Conservation (phyloP, 2,888 invertebrate genomes). For the Rhamnusium bicolor region DNA sequence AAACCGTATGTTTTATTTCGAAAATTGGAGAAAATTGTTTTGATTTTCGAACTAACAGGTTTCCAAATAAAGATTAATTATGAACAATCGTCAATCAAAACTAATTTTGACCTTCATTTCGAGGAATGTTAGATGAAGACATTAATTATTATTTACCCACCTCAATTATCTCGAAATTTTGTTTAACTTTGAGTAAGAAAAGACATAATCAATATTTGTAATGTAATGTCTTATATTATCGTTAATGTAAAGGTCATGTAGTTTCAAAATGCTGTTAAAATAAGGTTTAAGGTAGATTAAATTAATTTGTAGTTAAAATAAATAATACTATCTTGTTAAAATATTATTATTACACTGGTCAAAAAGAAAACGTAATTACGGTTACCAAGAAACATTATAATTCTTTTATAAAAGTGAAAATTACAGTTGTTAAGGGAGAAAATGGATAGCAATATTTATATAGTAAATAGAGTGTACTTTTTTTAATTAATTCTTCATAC, state of each 20-base stretch:
- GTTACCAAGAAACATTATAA: not conserved
- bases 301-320: constrained; percentile 9
- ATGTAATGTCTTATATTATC: constrained; percentile 1
- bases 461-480: too few relatives aligned
- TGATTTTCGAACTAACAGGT: too few relatives aligned
- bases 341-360: constrained; percentile 7
- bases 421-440: not conserved
- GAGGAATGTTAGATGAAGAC: not conserved
- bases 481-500: too few relatives aligned
- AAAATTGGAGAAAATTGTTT: too few relatives aligned
- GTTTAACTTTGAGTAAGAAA: constrained; percentile 12
- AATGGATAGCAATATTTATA: not conserved
- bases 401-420: not conserved
- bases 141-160: not conserved
- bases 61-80: not conserved
- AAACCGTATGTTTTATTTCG: too few relatives aligned
- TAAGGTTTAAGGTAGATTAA: constrained; percentile 13
- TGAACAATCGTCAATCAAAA: too few relatives aligned
- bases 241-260: constrained; percentile 13
- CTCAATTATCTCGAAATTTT: not conserved
- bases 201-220: not conserved
- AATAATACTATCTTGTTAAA: constrained; percentile 10
- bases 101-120: not conserved
- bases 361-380: constrained; percentile 1
- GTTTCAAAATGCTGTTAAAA: not conserved